Percentiles rank a stretch among this genome's conserved stretches.
Conservation (phyloP, 2,113 vertebrate genomes). For the Daboia siamensis region DNA sequence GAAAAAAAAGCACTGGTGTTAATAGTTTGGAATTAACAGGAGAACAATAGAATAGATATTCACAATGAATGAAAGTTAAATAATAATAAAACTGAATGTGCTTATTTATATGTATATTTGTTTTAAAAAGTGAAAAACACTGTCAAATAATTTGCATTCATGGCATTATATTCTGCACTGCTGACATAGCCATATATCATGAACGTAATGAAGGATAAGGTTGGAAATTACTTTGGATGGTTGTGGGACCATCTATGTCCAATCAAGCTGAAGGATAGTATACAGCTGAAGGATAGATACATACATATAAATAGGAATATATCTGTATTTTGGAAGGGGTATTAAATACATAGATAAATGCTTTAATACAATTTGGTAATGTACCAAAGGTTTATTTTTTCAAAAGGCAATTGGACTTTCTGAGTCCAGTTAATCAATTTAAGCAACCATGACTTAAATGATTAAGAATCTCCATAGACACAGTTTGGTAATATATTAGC, state of each 20-base stretch:
- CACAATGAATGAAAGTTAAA: neutral
- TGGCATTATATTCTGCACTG: neutral
- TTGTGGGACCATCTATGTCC: neutral
- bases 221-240: neutral
- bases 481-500: neutral
- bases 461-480: neutral
- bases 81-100: neutral
- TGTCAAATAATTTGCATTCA: neutral
- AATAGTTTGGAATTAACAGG: neutral
- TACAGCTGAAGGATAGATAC: too few relatives aligned
- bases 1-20: too few relatives aligned
- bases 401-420: neutral
- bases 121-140: neutral
- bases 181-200: fast-evolving
- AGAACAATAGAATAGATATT: neutral
- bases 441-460: neutral
- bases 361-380: neutral
- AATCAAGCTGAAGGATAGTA: neutral
- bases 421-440: neutral
- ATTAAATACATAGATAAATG: neutral
- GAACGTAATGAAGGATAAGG: neutral
- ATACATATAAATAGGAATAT: neutral
- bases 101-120: neutral
- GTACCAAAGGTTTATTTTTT: neutral
- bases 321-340: neutral